Evolutionary conservation across 2,113 vertebrate genomes (phyloP).

Genomic region (Oreamnos americanus): DNA sequence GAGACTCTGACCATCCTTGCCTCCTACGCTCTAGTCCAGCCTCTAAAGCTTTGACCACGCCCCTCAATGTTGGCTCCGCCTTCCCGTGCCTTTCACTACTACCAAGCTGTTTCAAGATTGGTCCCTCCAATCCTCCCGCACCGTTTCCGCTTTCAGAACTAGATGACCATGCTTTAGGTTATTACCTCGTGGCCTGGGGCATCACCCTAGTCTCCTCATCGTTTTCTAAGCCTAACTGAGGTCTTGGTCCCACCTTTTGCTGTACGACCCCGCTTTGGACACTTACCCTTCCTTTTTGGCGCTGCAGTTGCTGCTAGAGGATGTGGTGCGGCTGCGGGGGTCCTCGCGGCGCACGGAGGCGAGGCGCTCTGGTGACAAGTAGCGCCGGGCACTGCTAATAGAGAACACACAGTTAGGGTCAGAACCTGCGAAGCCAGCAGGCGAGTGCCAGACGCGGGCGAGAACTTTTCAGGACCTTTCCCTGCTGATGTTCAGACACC

Average conservation of each 20-base stretch:
- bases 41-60: neutral
- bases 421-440: neutral
- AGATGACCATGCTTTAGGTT: neutral
- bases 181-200: neutral
- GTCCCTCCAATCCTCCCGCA: neutral
- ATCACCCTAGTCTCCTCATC: neutral
- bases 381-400: slow-evolving; percentile 80
- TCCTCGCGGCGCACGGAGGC: slow-evolving; percentile 86
- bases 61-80: neutral
- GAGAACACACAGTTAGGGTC: neutral
- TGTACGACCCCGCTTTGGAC: neutral
- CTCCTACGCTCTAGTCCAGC: neutral
- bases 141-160: neutral
- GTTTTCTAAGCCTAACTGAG: neutral
- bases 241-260: neutral
- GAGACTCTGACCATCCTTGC: accelerated
- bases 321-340: slow-evolving; percentile 87
- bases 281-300: slow-evolving; percentile 84
- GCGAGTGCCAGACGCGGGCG: neutral
- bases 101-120: neutral
- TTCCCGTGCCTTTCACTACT: neutral
- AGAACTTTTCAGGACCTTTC: neutral
- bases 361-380: slow-evolving; percentile 90
- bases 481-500: neutral
- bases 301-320: slow-evolving; percentile 87